A percentile compares a stretch with the other conserved stretches of the same genome.
Conservation (phyloP, 2,888 invertebrate genomes). For the Melitaea athalia region DNA sequence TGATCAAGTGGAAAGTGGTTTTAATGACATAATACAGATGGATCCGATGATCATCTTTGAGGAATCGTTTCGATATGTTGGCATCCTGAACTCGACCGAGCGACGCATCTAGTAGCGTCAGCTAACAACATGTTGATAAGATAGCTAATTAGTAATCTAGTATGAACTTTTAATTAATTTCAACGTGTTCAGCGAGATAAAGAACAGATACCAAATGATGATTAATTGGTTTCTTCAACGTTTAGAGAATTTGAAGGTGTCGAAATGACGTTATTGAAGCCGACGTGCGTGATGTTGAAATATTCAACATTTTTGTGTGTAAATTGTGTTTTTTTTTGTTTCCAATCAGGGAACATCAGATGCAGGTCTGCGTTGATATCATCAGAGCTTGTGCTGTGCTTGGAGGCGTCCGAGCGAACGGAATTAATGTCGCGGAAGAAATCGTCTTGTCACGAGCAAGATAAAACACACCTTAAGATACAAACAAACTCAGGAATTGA, state of each 20-base stretch:
- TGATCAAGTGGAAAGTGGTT: constrained; percentile 32
- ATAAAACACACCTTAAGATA: constrained; percentile 12
- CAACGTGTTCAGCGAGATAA: not conserved
- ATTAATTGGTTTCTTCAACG: constrained; percentile 4
- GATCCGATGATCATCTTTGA: not conserved
- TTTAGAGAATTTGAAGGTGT: not conserved
- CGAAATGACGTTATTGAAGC: not conserved
- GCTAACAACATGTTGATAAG: not conserved
- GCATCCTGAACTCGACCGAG: not conserved
- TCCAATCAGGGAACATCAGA: constrained; percentile 10
- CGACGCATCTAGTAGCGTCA: not conserved
- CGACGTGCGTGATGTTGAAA: not conserved
- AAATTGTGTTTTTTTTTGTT: constrained; percentile 3
- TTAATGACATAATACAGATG: constrained; percentile 18
- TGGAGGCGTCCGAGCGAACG: constrained; percentile 23
- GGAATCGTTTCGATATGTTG: not conserved
- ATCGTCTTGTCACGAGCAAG: constrained; percentile 14
- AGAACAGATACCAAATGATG: not conserved
- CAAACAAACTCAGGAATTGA: constrained; percentile 5
- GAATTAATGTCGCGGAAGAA: constrained; percentile 20
- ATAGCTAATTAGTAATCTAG: not conserved
- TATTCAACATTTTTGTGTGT: not conserved
- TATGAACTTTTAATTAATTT: constrained; percentile 1
- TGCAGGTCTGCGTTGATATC: constrained; percentile 15
- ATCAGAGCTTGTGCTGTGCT: constrained; percentile 8